Base-by-base conservation (phyloP, 1,140 invertebrate species). In the Zaprionus tsacasi region DNA sequence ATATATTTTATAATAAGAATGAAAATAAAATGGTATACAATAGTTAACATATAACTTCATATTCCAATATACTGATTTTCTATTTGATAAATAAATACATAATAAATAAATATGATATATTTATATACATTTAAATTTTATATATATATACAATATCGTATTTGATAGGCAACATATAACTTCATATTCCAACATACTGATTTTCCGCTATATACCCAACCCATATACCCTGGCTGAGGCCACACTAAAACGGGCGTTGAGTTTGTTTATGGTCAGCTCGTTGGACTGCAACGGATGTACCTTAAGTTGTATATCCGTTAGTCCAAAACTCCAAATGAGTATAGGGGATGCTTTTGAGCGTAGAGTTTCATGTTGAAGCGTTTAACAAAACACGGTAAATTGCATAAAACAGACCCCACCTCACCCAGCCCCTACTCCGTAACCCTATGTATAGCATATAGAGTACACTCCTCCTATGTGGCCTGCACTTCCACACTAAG, bases 351-450 rank as follows among this genome's bases (percentile, higher is more conserved):
- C 79, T 87, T 72, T 78, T 75, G 67, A 66, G 76, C 66, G 65
- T 88, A 79, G 67, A 87, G 74, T 89, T 89, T 89, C 70, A 83
- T 81, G 85, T 75, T 83, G 81, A 81, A 89, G 85, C 85, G 85
- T 88, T 88, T 88, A 88, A 88, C 83, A 88, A 89, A 89, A 81
- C 85, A 69, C 76, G 74, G 85, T 88, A 88, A 88, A 89, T 88
- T 88, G 83, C 83, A 87, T 80, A 70, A 80, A 81, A 74, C 72
- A 58, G 38, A 45, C 27, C 35, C 13, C 17, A 45, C 0, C 11
- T 25, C 10, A 17, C 45, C 17, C 17, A 21, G 10, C 33, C 45
- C 11, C 45, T 21, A 12, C 10, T 12, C 45, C 45, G 21, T 21
- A 21, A 21, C 21, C 21, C n/a, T 17, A 45, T 15, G n/a, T 43